Evolutionary conservation across 2,797 vertebrate species (phyloP).

Genomic region (Brachyalestes nurse): DNA sequence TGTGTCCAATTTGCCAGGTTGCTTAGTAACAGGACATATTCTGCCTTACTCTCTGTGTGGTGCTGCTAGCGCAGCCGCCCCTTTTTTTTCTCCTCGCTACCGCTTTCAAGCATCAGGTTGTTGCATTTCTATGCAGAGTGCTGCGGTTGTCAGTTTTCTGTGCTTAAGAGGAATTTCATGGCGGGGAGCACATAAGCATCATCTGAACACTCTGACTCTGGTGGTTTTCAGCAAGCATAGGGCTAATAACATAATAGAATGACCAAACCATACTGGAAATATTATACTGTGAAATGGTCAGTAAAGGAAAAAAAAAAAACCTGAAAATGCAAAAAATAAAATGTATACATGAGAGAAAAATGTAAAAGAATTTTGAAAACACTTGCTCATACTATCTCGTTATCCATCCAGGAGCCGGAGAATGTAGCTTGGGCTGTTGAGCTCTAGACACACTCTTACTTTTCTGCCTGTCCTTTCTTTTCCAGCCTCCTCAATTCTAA

Average conservation of each 20-base stretch:
- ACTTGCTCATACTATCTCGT: no score
- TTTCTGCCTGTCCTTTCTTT: no score
- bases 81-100: conserved; percentile 26
- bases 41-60: conserved; percentile 25
- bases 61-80: conserved; percentile 32
- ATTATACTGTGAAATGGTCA: neutral
- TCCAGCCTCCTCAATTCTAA: no score
- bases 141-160: conserved; percentile 16
- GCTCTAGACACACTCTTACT: no score
- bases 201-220: neutral
- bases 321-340: neutral
- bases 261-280: neutral
- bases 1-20: conserved; percentile 49
- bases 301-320: neutral
- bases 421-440: no score
- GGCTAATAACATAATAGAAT: neutral
- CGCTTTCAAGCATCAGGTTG: conserved; percentile 29
- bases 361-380: no score
- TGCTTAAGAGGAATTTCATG: neutral
- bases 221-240: neutral
- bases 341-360: no score
- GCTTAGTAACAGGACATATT: conserved; percentile 58
- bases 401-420: no score
- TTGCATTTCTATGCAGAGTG: conserved; percentile 21
- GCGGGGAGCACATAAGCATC: neutral